Evolutionary conservation across 2,888 invertebrate genomes (phyloP).

Genomic region (Meteorus cinctellus): DNA sequence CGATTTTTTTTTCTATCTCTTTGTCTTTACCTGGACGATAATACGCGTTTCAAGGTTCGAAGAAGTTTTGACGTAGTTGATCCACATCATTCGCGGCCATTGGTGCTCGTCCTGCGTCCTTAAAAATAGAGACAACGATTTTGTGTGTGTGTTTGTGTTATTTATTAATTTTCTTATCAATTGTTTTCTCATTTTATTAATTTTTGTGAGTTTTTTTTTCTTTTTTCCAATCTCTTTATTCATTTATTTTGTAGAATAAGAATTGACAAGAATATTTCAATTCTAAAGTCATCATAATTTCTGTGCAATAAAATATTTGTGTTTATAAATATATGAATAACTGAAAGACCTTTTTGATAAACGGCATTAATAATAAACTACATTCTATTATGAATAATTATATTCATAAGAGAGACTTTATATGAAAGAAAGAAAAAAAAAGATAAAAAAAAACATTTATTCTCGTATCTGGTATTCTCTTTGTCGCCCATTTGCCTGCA

Average conservation of each 20-base stretch:
- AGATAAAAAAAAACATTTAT: background rate
- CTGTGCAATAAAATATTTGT: background rate
- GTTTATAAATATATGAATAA: background rate
- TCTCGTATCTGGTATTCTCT: constrained; percentile 3
- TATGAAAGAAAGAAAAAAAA: background rate
- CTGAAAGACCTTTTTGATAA: constrained; percentile 19
- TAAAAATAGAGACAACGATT: constrained; percentile 41
- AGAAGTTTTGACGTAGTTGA: constrained; percentile 32
- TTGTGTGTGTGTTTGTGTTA: constrained; percentile 25
- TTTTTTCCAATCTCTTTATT: constrained; percentile 12
- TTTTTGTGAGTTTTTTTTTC: background rate
- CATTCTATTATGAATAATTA: background rate
- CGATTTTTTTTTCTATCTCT: constrained; percentile 6
- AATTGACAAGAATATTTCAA: background rate
- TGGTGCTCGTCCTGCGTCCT: constrained; percentile 43
- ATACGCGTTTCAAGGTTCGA: constrained; percentile 40
- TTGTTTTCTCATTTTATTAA: background rate
- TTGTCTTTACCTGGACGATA: constrained; percentile 41
- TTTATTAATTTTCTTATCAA: constrained; percentile 13
- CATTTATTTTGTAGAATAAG: constrained; percentile 3
- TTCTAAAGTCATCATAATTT: constrained; percentile 20
- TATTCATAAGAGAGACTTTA: background rate
- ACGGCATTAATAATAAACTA: background rate
- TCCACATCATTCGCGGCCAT: constrained; percentile 42
- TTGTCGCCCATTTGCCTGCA: constrained; percentile 50